Base-by-base conservation (phyloP, 2,888 invertebrate genomes). In the Lepidochrysops patricia region DNA sequence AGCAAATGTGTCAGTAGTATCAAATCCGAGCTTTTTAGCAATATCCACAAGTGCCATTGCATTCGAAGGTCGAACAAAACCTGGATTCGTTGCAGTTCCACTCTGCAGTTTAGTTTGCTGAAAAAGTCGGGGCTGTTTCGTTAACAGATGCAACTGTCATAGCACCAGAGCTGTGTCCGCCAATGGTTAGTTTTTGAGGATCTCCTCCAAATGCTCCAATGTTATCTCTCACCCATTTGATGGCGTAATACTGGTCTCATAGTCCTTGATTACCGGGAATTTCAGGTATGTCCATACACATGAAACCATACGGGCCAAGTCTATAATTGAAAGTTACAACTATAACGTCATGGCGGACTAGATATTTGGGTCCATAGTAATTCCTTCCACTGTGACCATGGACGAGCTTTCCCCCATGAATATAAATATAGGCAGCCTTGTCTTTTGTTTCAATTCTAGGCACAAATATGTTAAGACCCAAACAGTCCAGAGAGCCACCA, bases 301-400 rank as follows among this genome's bases (percentile, higher is more conserved):
- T 66, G 59, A 79, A 68, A 2, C 68, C 68, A 32, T 63, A 67
- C 2, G 61, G 57, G 2, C 67, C 81, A 1, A 83, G 70, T 60
- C 85, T 74, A 61, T 80, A 84, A 64, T 85, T 85, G 4, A 84
- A 61, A 1, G 84, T 82, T 0, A 75, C 70, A 5, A 70, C 32
- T 12, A 71, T 70, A 3, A 71, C 60, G 34, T 69, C 67, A 49
- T 70, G 57, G 5, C 54, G 35, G 27, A 60, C 49, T 4, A 58
- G 49, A 23, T 49, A 49, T 48, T 49, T 58, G 2, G 49, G 58
- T n/a, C 34, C 49, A 23, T 50, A 32, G 7, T 19, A 19, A n/a
- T 9, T 32, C 6, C 6, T 32, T 1, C 1, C 23, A 1, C 34
- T 25, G 2, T 9, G 13, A 2, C 58, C 58, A 9, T 34, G 49